Base-by-base conservation (phyloP, 2,113 vertebrate genomes). In the Cyanoramphus novaezelandiae region DNA sequence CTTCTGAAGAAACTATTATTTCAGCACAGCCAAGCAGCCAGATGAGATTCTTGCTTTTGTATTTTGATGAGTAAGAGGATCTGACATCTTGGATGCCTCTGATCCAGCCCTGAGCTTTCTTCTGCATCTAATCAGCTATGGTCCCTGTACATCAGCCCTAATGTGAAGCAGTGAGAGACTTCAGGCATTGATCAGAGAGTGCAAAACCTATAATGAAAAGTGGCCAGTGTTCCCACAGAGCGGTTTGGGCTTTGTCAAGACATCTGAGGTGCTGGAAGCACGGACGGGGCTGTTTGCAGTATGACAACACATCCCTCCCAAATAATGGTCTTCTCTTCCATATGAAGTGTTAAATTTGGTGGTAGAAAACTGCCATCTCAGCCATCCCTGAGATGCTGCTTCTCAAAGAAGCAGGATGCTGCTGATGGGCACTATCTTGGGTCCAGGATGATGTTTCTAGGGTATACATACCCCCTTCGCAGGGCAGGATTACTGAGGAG, bases 1-100 rank as follows among this genome's bases (percentile, higher is more conserved):
- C 79, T 96, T 62, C 69, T 81, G 64, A 95, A 86, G 62, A 67
- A 95, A 74, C 69, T 64, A 94, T 94, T 95, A 92, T 92, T 95
- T 92, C 92, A 84, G 69, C 52, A 84, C 47, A 88, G 72, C 60
- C 82, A 86, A 88, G 83, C 55, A 84, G 72, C 41, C 86, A 62
- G 57, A 90, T 87, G 69, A 86, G 69, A 84, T 81, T 86, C 80
- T 78, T 93, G 18, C 60, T 72, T 90, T 84, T 92, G 47, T 91
- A 55, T 83, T 92, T 86, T 46, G 19, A 90, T 86, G 72, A 92
- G 62, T 91, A 86, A 91, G 82, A 92, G 49, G 44, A 41, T 84
- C 82, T 93, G 71, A 92, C 18, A 35, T 29, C 47, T 86, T 68
- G 47, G 47, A 79, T 52, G 72, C 43, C 88, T 92, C 72, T 96